Percentiles rank a stretch among this genome's conserved stretches.
phyloP scores from a whole-genome alignment of 2,888 invertebrate genomes.

The Acleris literana region DNA sequence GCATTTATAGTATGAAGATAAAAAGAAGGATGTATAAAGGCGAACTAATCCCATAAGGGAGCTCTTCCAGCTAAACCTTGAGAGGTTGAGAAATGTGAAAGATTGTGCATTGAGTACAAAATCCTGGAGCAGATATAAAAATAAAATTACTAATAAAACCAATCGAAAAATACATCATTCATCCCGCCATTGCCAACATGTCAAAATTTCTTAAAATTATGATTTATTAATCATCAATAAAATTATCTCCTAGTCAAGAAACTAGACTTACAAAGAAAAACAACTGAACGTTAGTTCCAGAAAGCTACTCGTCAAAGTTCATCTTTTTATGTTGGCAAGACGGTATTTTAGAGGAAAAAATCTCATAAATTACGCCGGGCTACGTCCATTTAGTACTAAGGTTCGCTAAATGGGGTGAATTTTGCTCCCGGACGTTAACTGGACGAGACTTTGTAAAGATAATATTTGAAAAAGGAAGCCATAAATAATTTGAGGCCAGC shows the following conservation, averaged over 20 bases:
- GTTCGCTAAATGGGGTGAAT: conserved; percentile 45
- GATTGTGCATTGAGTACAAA: too few species aligned
- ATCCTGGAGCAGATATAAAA: too few species aligned
- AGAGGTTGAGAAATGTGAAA: too few species aligned
- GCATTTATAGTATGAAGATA: too few species aligned
- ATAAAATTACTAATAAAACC: too few species aligned
- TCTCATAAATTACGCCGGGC: conserved; percentile 42
- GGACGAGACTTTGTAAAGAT: conserved; percentile 22
- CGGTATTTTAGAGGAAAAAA: conserved; percentile 41
- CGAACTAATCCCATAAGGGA: too few species aligned
- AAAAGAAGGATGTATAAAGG: too few species aligned
- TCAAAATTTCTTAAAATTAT: too few species aligned
- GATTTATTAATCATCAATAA: too few species aligned
- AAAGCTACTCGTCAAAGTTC: conserved; percentile 22
- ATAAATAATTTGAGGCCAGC: conserved; percentile 10
- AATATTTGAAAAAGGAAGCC: conserved; percentile 32
- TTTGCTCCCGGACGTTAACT: conserved; percentile 42
- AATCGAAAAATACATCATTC: too few species aligned
- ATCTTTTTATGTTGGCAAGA: conserved; percentile 32
- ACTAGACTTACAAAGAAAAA: conserved; percentile 9
- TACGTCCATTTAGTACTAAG: conserved; percentile 43
- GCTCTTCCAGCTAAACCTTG: too few species aligned
- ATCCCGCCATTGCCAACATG: too few species aligned
- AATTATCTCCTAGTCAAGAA: not conserved
- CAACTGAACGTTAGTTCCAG: conserved; percentile 5